Base-by-base conservation (phyloP, 2,113 vertebrate genomes). In the Antennarius striatus region DNA sequence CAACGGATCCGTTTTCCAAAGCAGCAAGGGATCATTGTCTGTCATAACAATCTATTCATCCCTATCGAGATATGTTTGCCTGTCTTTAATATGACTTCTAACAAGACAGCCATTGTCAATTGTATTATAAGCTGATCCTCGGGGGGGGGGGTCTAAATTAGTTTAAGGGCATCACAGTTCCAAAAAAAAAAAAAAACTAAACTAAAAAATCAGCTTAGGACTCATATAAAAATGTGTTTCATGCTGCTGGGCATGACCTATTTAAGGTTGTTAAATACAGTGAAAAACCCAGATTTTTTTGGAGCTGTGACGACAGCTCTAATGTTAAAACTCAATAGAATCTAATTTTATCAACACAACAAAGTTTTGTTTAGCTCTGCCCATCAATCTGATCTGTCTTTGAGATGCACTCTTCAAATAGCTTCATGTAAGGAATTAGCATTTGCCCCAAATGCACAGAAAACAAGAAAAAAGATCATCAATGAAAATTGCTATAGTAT, bases 211-310 rank as follows among this genome's bases (percentile, higher is more conserved):
- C 32, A 36, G 32, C 32, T 22, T 22, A 22, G 22, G 22, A 22
- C 22, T 36, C 32, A 36, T 36, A 36, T 55, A 47, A 49, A 50
- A 36, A 7, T 1, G 3, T 39, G 60, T 63, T 79, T 69, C 46
- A 30, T 64, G 51, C 30, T 5, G n/a, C 16, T 54, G 29, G 5
- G 46, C 55, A 50, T 17, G 51, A 68, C 62, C 45, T 48, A 68
- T 77, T 81, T 75, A 43, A 63, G 52, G 42, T 15, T 78, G 73
- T 78, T 72, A 81, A 81, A 50, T 56, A 50, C 42, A 60, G 63
- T 62, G 63, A 29, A 60, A 14, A 60, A 57, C 56, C 49, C 28
- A n/a, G 60, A 22, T 22, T 22, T 22, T 22, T 22, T 22, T 22
- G 22, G 22, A 22, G 22, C 22, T 22, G 22, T 22, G 22, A 22